Base-by-base conservation (phyloP, 2,797 vertebrate species). In the Eidolon dupreanum region DNA sequence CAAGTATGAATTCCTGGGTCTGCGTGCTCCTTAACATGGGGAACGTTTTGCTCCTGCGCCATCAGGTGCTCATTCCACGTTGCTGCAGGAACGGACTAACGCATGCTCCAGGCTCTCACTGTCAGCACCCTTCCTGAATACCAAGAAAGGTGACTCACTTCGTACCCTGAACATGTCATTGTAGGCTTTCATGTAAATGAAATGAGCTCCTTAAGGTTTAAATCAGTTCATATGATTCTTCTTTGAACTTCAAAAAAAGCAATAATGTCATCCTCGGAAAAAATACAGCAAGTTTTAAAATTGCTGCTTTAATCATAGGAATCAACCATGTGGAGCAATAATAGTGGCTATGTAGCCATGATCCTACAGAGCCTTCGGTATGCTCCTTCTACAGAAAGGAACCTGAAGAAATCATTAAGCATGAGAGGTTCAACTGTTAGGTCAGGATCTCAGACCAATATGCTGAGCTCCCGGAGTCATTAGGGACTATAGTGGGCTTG, bases 261-360 rank as follows among this genome's bases (percentile, higher is more conserved):
- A 59, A 49, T 70, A 78, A 53, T 59, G 59, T 46, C 63, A 65
- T 26, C 15, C 38, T 79, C 31, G 63, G 51, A 53, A 68, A 92
- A 89, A 87, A 51, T 43, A 71, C 0, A 55, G 10, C 24, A 75
- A 41, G 41, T 59, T 73, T 95, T 86, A 59, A 70, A 84, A 85
- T 11, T 28, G 46, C 31, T 71, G 6, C 10, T 86, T 88, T 49
- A 28, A n/a, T 59, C 28, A 77, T 63, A 84, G 83, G 77, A 82
- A 51, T 85, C 55, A 82, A 22, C 16, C 71, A 22, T 16, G 17
- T 46, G 36, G 31, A 55, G 41, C 38, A 70, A 8, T 20, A 63
- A 36, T 33, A 41, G 61, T 28, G 33, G 59, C 9, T 20, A 55
- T 26, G 22, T 5, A 26, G 38, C 28, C 43, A 36, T 15, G 11